phyloP scores from a whole-genome alignment of 1,140 invertebrate genomes.

The Tetragonula clypearis region DNA sequence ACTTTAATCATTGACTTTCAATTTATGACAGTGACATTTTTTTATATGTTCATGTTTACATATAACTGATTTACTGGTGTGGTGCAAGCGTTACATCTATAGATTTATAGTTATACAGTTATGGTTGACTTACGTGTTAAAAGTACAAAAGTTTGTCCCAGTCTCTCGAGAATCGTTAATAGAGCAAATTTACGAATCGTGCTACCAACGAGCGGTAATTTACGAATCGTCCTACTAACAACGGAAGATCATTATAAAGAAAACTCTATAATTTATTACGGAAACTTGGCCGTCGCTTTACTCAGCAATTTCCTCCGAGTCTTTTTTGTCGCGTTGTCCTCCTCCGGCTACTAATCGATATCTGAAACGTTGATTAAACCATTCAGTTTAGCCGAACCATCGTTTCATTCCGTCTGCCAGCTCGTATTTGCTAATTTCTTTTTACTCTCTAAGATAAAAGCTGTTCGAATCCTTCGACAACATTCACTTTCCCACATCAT shows the following conservation, averaged over 20 bases:
- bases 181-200: not conserved
- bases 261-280: constrained; percentile 16
- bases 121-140: too few relatives aligned
- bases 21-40: too few relatives aligned
- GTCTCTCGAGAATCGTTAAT: too few relatives aligned
- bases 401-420: not conserved
- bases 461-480: not conserved
- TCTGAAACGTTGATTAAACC: constrained; percentile 26
- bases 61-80: too few relatives aligned
- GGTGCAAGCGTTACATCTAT: too few relatives aligned
- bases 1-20: too few relatives aligned
- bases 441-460: not conserved
- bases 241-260: not conserved
- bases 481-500: not conserved
- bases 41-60: too few relatives aligned
- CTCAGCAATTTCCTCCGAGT: not conserved
- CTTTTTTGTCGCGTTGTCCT: not conserved
- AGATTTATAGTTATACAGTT: too few relatives aligned
- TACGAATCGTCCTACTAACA: not conserved
- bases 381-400: constrained; percentile 17
- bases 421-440: not conserved
- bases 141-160: too few relatives aligned
- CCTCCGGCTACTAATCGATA: constrained; percentile 7
- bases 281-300: not conserved
- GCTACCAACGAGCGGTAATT: not conserved